Evolutionary conservation across 2,113 vertebrate genomes (phyloP).

Genomic region (Crotalus helleri): DNA sequence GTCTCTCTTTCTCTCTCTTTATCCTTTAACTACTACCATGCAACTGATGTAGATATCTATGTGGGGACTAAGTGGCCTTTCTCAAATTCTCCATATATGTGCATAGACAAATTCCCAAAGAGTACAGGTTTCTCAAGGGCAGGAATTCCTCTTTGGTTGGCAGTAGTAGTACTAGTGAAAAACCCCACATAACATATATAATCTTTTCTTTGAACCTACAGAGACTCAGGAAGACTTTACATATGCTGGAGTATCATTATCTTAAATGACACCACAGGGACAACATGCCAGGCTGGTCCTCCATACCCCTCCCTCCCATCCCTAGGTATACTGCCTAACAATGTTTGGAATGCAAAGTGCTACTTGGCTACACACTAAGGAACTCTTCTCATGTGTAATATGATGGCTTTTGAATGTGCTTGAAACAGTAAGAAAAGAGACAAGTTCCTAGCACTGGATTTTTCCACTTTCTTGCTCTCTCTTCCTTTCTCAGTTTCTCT

Average conservation of each 20-base stretch:
- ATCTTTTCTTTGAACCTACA: neutral
- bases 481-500: constrained; percentile 50
- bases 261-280: neutral
- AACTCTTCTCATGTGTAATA: constrained; percentile 80
- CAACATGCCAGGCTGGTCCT: neutral
- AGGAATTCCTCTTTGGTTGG: too few species aligned
- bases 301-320: neutral
- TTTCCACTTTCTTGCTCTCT: constrained; percentile 80
- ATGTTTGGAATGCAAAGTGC: constrained; percentile 74
- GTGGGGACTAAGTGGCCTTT: neutral
- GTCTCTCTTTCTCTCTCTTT: neutral
- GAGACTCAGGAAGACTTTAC: neutral
- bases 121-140: too few species aligned
- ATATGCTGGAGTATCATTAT: neutral
- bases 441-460: constrained; percentile 97
- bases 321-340: neutral
- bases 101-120: neutral
- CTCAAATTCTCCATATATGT: neutral
- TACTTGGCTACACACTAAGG: constrained; percentile 78
- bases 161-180: too few species aligned
- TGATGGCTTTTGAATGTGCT: constrained; percentile 88
- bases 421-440: constrained; percentile 91
- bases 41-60: neutral
- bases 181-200: too few species aligned
- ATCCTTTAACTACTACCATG: neutral